phyloP scores from a whole-genome alignment of 2,888 invertebrate species.

The Galerucella pusilla region DNA sequence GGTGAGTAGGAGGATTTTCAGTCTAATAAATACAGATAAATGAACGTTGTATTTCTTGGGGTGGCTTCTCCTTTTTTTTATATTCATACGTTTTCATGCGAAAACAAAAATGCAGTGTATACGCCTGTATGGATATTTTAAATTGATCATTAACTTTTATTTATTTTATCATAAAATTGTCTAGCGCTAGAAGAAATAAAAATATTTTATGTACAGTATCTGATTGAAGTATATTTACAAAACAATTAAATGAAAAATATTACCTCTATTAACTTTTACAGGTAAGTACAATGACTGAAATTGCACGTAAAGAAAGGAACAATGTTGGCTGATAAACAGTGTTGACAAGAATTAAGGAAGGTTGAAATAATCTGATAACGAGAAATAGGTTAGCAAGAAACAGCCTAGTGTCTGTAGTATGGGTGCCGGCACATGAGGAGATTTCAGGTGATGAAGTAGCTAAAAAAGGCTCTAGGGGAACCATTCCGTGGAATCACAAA shows the following conservation, averaged over 20 bases:
- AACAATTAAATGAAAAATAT: slow-evolving; percentile 3
- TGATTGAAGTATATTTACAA: slow-evolving; percentile 4
- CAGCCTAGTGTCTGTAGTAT: too few relatives aligned
- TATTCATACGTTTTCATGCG: not conserved
- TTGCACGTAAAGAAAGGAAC: not conserved
- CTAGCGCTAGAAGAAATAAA: slow-evolving; percentile 4
- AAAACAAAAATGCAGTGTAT: not conserved
- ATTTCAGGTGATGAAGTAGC: too few relatives aligned
- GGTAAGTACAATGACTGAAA: not conserved
- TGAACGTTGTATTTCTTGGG: slow-evolving; percentile 40
- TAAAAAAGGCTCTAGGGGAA: too few relatives aligned
- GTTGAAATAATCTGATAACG: too few relatives aligned
- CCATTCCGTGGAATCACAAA: too few relatives aligned
- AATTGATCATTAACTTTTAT: slow-evolving; percentile 11
- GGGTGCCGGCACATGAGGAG: too few relatives aligned
- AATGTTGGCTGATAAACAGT: not conserved
- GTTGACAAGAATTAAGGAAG: too few relatives aligned
- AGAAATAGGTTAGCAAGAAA: too few relatives aligned
- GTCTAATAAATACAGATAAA: slow-evolving; percentile 41
- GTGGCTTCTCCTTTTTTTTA: slow-evolving; percentile 13
- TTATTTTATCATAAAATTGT: slow-evolving; percentile 2
- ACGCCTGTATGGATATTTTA: not conserved
- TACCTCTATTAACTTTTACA: not conserved
- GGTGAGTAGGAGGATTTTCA: slow-evolving; percentile 36
- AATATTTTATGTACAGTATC: slow-evolving; percentile 9